A percentile compares a stretch with the other conserved stretches of the same genome.
Conservation (phyloP, 2,113 vertebrate species). For the Chrysemys picta region DNA sequence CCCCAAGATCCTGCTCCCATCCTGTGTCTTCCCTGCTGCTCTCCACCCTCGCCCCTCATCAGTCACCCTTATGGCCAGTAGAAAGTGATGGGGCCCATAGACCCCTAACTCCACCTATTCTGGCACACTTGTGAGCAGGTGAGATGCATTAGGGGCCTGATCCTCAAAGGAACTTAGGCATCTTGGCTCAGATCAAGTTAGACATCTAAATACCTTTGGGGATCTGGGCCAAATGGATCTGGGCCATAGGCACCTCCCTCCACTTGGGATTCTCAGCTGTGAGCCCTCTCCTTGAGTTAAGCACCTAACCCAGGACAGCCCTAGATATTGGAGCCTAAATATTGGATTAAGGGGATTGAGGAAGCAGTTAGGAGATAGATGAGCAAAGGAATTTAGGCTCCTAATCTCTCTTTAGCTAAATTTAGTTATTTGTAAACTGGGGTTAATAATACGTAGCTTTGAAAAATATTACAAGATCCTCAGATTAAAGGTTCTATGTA, state of each 20-base stretch:
- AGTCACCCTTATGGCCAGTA: no score
- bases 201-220: neutral
- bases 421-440: neutral
- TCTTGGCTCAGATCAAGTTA: neutral
- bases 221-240: neutral
- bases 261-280: no score
- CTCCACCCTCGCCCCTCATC: no score
- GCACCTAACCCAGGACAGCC: no score
- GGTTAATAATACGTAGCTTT: neutral
- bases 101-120: no score
- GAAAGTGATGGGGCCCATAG: no score
- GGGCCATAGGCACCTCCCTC: neutral
- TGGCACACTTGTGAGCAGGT: neutral
- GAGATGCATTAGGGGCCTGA: neutral
- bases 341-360: neutral
- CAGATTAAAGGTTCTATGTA: neutral
- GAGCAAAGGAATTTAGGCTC: neutral
- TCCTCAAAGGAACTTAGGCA: neutral
- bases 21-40: no score
- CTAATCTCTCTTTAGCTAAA: neutral
- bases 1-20: no score
- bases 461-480: neutral
- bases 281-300: no score
- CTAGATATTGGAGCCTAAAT: neutral
- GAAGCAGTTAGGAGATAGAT: neutral